A percentile compares a stretch with the other conserved stretches of the same genome.
Evolutionary conservation across 2,888 invertebrate species (phyloP).

Genomic region (Adelphocoris suturalis): DNA sequence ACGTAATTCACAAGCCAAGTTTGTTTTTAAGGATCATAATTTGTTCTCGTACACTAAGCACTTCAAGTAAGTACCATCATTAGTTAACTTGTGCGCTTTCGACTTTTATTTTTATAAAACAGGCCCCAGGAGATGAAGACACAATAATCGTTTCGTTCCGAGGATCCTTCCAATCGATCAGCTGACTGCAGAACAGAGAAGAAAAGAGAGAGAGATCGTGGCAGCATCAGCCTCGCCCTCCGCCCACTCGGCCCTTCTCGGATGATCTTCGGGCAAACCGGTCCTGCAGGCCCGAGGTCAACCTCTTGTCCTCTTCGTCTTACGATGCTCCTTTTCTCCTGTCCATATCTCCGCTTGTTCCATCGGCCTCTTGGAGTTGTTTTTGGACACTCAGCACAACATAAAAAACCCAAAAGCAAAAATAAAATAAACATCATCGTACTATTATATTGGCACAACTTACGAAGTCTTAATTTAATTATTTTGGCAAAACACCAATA

Average conservation of each 20-base stretch:
- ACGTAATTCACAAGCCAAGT: no score
- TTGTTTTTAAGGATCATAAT: no score
- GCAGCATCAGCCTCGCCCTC: background rate
- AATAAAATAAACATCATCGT: background rate
- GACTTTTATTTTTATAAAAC: no score
- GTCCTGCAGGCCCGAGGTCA: slow-evolving; percentile 10
- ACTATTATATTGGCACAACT: background rate
- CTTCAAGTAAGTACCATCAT: no score
- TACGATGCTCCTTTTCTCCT: background rate
- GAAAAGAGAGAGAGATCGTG: background rate
- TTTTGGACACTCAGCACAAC: no score
- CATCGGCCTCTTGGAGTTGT: background rate
- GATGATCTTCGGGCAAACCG: slow-evolving; percentile 10
- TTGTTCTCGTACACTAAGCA: no score
- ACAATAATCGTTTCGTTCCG: no score
- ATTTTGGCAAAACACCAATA: no score
- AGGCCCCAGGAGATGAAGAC: no score
- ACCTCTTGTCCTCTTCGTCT: slow-evolving; percentile 24
- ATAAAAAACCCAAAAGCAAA: background rate
- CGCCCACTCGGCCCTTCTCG: slow-evolving; percentile 1
- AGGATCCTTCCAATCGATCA: background rate
- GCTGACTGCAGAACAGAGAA: background rate
- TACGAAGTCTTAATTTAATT: no score
- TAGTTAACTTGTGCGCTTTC: no score
- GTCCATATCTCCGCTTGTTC: background rate